Evolutionary conservation across 2,113 vertebrate genomes (phyloP), one percentile per base, ranked within the genome.

Genomic region (Chiloscyllium plagiosum): DNA sequence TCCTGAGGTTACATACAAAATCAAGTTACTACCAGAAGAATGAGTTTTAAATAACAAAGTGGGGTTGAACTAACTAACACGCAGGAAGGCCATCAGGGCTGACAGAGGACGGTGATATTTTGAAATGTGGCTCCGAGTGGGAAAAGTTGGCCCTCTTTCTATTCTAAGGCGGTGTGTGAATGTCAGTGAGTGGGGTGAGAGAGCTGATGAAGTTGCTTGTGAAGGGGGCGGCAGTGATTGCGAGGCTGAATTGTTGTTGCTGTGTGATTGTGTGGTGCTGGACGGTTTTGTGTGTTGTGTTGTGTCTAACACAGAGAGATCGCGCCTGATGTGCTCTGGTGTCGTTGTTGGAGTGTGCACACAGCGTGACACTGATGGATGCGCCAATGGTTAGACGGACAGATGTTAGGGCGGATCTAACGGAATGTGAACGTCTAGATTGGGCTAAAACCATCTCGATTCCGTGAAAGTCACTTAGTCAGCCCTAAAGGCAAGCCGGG

Each of bases 331-430:
- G 89, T 92, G 89, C 89, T 92, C 56, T 66, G 89, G 97, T 97
- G 97, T 97, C 97, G 97, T 98, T 97, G 97, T 96, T 94, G 97
- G 97, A 96, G 97, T 96, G 98, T 97, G 97, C 97, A 96, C 97
- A 96, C 97, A 94, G 97, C 96, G 97, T 98, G 99, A 98, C 98
- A 98, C 98, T 98, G 99, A 99, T 98, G 98, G 99, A 99, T 98
- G 98, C 98, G 97, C 98, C 98, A 98, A 97, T 98, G 98, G 98
- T 98, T 97, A 98, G 99, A 99, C 98, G 97, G 99, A 98, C 99
- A 99, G 99, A 99, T 99, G 99, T 98, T 98, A 97, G 98, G 99
- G 99, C 98, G 99, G 99, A 98, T 98, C 98, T 98, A 98, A 98
- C 98, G 96, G 98, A 97, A 97, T 96, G 97, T 94, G 93, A 66